These are phyloP conservation scores for Aphaenogaster ashmeadi DNA, from an alignment of 1,140 invertebrate genomes.

Conservation along the genomic window DNA sequence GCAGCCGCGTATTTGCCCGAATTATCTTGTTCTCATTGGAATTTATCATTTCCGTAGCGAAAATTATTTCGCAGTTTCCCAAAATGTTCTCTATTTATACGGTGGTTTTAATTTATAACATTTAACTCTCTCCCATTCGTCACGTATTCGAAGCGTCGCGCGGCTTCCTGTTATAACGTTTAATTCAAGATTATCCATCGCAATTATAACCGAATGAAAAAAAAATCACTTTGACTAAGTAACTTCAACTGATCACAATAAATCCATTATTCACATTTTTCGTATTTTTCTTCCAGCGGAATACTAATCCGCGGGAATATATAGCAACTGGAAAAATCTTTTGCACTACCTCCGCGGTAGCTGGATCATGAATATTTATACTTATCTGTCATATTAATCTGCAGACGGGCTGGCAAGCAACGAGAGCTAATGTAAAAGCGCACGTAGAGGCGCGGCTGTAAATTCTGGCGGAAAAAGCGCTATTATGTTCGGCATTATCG, in stretches of 20 bases:
- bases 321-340: background rate
- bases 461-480: slow-evolving; percentile 50
- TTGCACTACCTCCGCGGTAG: background rate
- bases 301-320: background rate
- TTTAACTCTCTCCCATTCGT: slow-evolving; percentile 16
- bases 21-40: slow-evolving; percentile 50
- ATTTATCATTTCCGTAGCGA: slow-evolving; percentile 24
- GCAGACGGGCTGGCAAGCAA: slow-evolving; percentile 5
- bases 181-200: slow-evolving; percentile 17
- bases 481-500: slow-evolving; percentile 57
- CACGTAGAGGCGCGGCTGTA: slow-evolving; percentile 12
- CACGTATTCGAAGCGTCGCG: background rate
- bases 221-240: background rate
- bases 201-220: background rate
- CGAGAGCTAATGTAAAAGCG: slow-evolving; percentile 38
- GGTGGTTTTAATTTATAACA: slow-evolving; percentile 25
- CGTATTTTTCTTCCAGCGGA: background rate
- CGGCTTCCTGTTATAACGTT: background rate
- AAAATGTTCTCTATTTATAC: slow-evolving; percentile 34
- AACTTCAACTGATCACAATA: background rate
- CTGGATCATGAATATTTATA: slow-evolving; percentile 34
- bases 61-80: slow-evolving; percentile 40
- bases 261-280: background rate
- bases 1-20: slow-evolving; percentile 20
- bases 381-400: slow-evolving; percentile 54